phyloP scores from a whole-genome alignment of 1,140 invertebrate species.

The Colletes gigas region DNA sequence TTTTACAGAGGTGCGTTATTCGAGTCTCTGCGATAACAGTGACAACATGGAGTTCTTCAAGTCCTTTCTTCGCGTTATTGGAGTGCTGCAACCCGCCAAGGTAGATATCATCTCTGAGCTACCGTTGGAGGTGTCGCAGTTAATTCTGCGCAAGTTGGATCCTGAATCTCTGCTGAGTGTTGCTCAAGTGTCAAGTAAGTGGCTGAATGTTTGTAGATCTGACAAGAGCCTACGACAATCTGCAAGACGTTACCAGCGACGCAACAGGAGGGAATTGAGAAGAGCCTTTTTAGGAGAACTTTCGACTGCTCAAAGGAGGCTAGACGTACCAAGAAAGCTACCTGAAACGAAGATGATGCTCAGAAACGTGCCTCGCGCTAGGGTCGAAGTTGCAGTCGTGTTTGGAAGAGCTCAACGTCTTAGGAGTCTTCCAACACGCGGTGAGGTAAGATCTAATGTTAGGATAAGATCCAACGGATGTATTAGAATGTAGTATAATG shows the following conservation, averaged over 20 bases:
- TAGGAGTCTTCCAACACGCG: accelerated
- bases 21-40: background rate
- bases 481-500: slow-evolving; percentile 13
- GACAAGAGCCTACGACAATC: background rate
- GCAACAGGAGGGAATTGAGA: too few relatives aligned
- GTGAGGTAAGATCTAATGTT: background rate
- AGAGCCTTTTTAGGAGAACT: background rate
- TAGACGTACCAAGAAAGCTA: background rate
- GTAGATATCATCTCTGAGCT: slow-evolving; percentile 30
- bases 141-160: slow-evolving; percentile 44
- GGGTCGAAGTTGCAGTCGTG: background rate
- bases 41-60: slow-evolving; percentile 26
- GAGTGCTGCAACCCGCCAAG: background rate
- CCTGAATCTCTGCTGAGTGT: slow-evolving; percentile 27
- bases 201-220: slow-evolving; percentile 18
- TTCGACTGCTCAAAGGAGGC: background rate
- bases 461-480: background rate
- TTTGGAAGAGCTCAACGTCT: background rate
- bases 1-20: background rate
- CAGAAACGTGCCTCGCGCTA: background rate
- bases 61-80: background rate
- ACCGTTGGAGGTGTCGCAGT: slow-evolving; percentile 23
- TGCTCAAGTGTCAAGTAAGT: slow-evolving; percentile 19
- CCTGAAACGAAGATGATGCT: background rate
- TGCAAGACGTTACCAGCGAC: background rate